Percentiles rank a stretch among this genome's conserved stretches.
Evolutionary conservation across 2,797 vertebrate species (phyloP).

Genomic region (Ciconia nigra): DNA sequence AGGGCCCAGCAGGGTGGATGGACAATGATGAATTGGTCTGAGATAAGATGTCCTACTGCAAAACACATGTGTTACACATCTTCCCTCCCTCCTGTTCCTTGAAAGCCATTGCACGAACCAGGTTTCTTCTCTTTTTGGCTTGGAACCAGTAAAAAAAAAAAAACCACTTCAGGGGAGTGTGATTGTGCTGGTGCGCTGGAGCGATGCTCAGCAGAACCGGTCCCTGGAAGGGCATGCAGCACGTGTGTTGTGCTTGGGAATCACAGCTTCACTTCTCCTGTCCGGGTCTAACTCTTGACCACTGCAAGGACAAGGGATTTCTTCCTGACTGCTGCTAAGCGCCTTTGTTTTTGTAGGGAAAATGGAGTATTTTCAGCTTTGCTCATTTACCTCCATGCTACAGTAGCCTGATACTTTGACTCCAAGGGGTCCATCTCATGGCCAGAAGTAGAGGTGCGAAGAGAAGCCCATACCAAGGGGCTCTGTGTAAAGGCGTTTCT

Average conservation of each 20-base stretch:
- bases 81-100: not conserved
- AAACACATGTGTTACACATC: not conserved
- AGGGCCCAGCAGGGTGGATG: not conserved
- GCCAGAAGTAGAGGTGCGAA: not conserved
- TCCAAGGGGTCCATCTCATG: not conserved
- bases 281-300: not conserved
- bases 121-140: not conserved
- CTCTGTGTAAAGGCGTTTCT: not conserved
- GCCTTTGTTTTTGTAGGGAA: not conserved
- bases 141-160: not conserved
- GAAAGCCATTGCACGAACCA: not conserved
- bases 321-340: not conserved
- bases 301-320: not conserved
- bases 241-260: accelerated
- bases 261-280: not conserved
- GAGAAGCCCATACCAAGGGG: not conserved
- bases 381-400: accelerated
- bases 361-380: not conserved
- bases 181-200: not conserved
- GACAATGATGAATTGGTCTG: conserved; percentile 20
- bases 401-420: not conserved
- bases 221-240: not conserved
- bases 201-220: not conserved
- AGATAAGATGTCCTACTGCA: not conserved
- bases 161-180: not conserved